A percentile compares a stretch with the other conserved stretches of the same genome.
Conservation (phyloP, 2,113 vertebrate species). For the Mesoclemmys tuberculata region DNA sequence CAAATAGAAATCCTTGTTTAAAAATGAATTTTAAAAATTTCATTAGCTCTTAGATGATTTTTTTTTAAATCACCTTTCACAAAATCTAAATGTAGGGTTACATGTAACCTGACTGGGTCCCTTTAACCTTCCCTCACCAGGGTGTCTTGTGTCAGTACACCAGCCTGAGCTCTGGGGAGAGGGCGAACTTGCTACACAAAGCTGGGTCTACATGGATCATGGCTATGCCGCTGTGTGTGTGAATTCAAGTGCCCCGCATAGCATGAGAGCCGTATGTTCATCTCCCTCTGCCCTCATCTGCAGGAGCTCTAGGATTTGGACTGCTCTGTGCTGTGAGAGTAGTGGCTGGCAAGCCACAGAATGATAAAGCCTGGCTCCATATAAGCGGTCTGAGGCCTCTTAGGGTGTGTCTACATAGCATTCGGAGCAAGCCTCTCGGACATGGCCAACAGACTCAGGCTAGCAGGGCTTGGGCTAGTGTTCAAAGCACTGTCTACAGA, state of each 20-base stretch:
- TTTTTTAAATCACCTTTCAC: neutral
- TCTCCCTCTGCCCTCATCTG: neutral
- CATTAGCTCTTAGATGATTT: neutral
- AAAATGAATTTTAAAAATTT: neutral
- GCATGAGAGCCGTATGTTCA: neutral
- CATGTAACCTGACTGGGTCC: neutral
- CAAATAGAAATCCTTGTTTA: neutral
- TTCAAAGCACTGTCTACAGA: too few relatives aligned
- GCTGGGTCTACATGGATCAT: neutral
- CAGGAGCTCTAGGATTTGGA: neutral
- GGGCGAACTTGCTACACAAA: neutral
- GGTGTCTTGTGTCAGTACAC: neutral
- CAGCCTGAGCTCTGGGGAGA: neutral
- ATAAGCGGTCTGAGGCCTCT: too few relatives aligned
- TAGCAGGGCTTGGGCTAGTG: too few relatives aligned
- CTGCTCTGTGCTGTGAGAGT: neutral
- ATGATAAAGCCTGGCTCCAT: neutral
- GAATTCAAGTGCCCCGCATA: neutral
- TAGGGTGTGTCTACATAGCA: too few relatives aligned
- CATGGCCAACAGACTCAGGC: too few relatives aligned
- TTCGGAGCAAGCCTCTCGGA: too few relatives aligned
- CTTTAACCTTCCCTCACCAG: neutral
- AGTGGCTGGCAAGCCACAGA: neutral
- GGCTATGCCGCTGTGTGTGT: neutral
- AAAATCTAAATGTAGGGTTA: neutral